Evolutionary conservation across 2,888 invertebrate species (phyloP).

Genomic region (Tinea semifulvella): DNA sequence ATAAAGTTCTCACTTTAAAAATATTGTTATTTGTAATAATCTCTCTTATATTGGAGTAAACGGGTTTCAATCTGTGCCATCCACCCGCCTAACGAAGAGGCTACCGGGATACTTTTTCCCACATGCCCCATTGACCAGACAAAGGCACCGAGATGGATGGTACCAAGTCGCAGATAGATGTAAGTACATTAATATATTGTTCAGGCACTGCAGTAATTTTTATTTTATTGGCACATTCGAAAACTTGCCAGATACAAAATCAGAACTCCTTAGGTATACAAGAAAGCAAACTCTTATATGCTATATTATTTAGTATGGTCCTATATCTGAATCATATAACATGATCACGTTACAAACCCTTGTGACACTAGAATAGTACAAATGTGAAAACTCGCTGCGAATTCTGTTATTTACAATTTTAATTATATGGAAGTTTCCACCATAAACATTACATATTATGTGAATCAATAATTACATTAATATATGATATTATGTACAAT

Average conservation of each 20-base stretch:
- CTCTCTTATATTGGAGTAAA: too few species aligned
- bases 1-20: too few species aligned
- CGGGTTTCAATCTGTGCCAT: too few species aligned
- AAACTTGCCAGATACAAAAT: not conserved
- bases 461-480: not conserved
- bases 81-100: too few species aligned
- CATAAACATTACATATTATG: not conserved
- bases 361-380: not conserved
- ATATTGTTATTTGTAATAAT: too few species aligned
- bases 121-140: too few species aligned
- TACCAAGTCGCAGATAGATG: too few species aligned
- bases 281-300: not conserved
- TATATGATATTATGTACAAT: not conserved
- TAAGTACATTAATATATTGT: not conserved
- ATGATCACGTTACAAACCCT: not conserved
- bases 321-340: not conserved
- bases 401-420: not conserved
- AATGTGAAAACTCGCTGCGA: slow-evolving; percentile 1
- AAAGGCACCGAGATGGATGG: too few species aligned
- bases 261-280: not conserved
- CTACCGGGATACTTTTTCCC: too few species aligned
- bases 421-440: not conserved
- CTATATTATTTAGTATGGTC: slow-evolving; percentile 7
- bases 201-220: slow-evolving; percentile 7
- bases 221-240: not conserved